Evolutionary conservation across 2,888 invertebrate genomes (phyloP).

Genomic region (Zaprionus lineosus): DNA sequence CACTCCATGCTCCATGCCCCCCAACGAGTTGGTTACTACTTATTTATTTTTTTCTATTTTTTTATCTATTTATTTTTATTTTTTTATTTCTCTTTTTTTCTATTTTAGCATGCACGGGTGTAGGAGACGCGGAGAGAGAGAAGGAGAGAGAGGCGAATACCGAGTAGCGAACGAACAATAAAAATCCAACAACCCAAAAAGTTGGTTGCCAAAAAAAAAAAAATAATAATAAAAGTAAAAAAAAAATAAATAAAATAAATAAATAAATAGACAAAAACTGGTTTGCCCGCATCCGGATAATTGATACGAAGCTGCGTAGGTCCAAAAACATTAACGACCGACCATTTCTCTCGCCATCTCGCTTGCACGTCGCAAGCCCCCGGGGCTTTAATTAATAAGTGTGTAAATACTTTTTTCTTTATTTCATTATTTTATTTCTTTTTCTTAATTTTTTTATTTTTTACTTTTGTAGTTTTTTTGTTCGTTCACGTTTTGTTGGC

Average conservation of each 20-base stretch:
- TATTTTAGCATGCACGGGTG: too few species aligned
- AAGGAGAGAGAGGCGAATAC: not conserved
- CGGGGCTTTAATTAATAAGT: slow-evolving; percentile 47
- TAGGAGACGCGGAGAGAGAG: too few species aligned
- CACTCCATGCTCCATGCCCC: slow-evolving; percentile 38
- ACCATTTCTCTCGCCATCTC: slow-evolving; percentile 47
- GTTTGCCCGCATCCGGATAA: slow-evolving; percentile 68
- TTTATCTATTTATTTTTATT: too few species aligned
- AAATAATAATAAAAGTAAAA: not conserved
- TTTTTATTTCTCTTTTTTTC: too few species aligned
- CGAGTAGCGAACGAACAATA: slow-evolving; percentile 17
- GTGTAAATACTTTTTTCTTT: slow-evolving; percentile 7
- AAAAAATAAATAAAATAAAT: not conserved
- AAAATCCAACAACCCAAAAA: slow-evolving; percentile 22
- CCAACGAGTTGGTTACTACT: slow-evolving; percentile 35
- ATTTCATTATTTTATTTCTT: not conserved
- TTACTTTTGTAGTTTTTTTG: too few species aligned
- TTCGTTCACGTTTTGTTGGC: slow-evolving; percentile 3
- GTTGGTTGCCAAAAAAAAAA: slow-evolving; percentile 36
- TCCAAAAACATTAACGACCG: slow-evolving; percentile 23
- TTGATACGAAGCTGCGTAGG: slow-evolving; percentile 34
- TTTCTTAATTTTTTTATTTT: too few species aligned
- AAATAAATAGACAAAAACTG: slow-evolving; percentile 45
- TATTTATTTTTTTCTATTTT: too few species aligned
- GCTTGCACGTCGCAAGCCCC: slow-evolving; percentile 32